These are phyloP conservation scores for Anguilla pacifica DNA, from an alignment of 2,797 vertebrate genomes.

Conservation along the genomic window DNA sequence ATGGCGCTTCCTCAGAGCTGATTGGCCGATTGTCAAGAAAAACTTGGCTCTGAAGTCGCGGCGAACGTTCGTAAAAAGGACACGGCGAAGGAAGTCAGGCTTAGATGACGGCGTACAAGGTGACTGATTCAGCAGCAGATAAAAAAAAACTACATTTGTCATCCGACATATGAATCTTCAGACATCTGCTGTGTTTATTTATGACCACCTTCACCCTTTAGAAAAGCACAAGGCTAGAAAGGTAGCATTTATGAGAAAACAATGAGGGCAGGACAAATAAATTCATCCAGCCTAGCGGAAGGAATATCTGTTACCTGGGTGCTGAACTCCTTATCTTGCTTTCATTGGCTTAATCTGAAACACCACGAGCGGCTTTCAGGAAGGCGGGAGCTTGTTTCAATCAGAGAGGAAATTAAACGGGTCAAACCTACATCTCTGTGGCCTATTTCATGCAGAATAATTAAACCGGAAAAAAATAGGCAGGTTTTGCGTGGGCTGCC, in stretches of 20 bases:
- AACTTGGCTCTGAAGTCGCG: not conserved
- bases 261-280: not conserved
- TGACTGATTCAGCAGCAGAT: not conserved
- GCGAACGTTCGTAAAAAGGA: not conserved
- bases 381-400: not conserved
- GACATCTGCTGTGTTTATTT: not conserved
- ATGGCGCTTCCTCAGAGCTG: not conserved
- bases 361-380: not conserved
- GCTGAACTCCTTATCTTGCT: not conserved
- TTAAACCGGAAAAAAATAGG: too few relatives aligned
- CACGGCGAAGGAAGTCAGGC: not conserved
- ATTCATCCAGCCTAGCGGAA: not conserved
- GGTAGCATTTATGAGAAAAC: not conserved
- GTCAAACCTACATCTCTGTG: not conserved
- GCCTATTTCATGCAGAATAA: not conserved
- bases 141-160: not conserved
- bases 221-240: not conserved
- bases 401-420: constrained; percentile 4
- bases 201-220: not conserved
- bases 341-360: not conserved
- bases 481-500: not conserved
- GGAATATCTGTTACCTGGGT: not conserved
- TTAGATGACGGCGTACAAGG: not conserved
- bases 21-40: not conserved
- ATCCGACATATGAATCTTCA: not conserved